These are phyloP conservation scores for Apamea sordens DNA, from an alignment of 2,888 invertebrate genomes.

Conservation along the genomic window DNA sequence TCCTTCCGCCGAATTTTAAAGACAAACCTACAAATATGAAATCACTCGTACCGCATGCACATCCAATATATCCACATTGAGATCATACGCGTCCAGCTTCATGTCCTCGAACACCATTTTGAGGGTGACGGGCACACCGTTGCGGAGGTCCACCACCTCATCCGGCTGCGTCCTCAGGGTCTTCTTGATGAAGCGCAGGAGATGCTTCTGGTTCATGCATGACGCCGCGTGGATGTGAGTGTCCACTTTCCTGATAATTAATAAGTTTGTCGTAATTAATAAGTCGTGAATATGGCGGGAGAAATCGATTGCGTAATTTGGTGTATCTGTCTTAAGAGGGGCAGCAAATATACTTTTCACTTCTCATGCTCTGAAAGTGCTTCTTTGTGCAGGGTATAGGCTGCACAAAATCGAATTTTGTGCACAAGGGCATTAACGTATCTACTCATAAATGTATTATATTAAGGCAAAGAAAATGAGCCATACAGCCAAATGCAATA, in stretches of 20 bases:
- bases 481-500: no score
- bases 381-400: no score
- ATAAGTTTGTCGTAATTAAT: no score
- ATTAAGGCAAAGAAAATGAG: no score
- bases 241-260: constrained; percentile 94
- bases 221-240: constrained; percentile 99
- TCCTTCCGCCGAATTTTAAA: not conserved
- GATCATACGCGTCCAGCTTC: constrained; percentile 98
- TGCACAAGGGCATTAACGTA: no score
- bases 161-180: constrained; percentile 97
- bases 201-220: constrained; percentile 99
- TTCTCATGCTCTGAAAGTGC: no score
- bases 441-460: no score
- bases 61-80: constrained; percentile 99
- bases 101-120: constrained; percentile 98
- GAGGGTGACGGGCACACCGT: constrained; percentile 95
- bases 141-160: constrained; percentile 91
- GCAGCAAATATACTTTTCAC: not conserved
- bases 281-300: not conserved
- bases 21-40: not conserved
- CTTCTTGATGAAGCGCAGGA: constrained; percentile 99
- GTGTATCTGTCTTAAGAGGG: not conserved
- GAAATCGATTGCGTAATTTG: not conserved
- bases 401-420: no score
- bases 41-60: constrained; percentile 96